phyloP scores from a whole-genome alignment of 2,797 vertebrate genomes.

The Pelobates cultripes region DNA sequence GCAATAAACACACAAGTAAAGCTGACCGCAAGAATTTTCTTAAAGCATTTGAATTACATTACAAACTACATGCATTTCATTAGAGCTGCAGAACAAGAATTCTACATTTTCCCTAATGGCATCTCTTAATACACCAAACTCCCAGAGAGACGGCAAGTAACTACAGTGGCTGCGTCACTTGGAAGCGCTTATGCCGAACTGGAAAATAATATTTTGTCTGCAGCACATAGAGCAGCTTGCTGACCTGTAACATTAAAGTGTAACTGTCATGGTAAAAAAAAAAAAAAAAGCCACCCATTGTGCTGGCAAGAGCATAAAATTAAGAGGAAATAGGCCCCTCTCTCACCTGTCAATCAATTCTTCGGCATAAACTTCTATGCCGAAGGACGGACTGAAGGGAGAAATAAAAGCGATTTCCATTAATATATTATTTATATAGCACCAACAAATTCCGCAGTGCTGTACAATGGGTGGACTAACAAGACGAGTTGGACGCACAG shows the following conservation, averaged over 20 bases:
- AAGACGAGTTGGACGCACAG: too few relatives aligned
- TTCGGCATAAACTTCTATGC: too few relatives aligned
- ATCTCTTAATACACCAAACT: constrained; percentile 23
- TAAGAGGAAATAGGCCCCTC: too few relatives aligned
- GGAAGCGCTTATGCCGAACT: constrained; percentile 14
- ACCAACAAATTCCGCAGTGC: too few relatives aligned
- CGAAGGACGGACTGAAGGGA: too few relatives aligned
- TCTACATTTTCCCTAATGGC: constrained; percentile 31
- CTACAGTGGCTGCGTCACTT: constrained; percentile 35
- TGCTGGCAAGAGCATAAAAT: too few relatives aligned
- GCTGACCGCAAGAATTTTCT: not conserved
- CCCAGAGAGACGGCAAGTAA: constrained; percentile 38
- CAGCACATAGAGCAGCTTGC: not conserved
- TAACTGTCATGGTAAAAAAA: too few relatives aligned
- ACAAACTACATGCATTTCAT: constrained; percentile 23
- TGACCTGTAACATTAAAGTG: not conserved
- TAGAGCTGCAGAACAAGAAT: constrained; percentile 29
- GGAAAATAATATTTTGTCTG: constrained; percentile 16
- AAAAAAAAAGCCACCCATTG: too few relatives aligned
- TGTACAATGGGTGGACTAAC: too few relatives aligned
- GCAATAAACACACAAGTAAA: not conserved
- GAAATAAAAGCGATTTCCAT: too few relatives aligned
- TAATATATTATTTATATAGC: too few relatives aligned
- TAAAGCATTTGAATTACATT: constrained; percentile 1
- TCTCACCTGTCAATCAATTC: too few relatives aligned